Evolutionary conservation across 2,797 vertebrate species (phyloP).

Genomic region (Anguilla pacifica): DNA sequence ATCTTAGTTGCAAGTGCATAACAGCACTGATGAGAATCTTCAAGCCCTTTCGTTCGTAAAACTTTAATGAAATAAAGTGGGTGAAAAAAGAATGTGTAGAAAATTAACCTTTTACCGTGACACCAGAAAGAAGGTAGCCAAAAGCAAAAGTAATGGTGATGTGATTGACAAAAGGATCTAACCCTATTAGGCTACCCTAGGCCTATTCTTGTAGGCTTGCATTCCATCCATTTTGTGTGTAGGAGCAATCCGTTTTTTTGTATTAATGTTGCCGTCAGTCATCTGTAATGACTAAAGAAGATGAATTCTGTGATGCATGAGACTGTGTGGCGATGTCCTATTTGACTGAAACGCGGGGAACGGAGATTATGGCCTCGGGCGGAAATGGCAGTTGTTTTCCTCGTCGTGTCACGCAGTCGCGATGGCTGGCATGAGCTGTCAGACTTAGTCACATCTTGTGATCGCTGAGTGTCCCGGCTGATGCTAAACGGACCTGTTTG

Average conservation of each 20-base stretch:
- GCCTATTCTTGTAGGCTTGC: not conserved
- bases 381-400: not conserved
- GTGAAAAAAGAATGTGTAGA: not conserved
- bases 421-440: conserved; percentile 17
- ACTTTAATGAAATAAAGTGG: not conserved
- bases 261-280: not conserved
- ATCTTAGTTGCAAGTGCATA: not conserved
- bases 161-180: not conserved
- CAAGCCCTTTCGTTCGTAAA: not conserved
- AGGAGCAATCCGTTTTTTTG: not conserved
- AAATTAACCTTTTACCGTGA: not conserved
- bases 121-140: too few species aligned
- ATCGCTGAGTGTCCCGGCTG: conserved; percentile 19
- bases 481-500: too few species aligned
- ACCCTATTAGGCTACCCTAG: not conserved
- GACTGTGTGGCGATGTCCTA: not conserved
- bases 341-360: not conserved
- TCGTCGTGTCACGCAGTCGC: not conserved
- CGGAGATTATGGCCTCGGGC: not conserved
- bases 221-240: not conserved
- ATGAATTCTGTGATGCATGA: not conserved
- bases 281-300: not conserved
- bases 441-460: conserved; percentile 32
- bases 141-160: not conserved
- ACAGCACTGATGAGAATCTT: not conserved